These are phyloP conservation scores for Musca vetustissima DNA, from an alignment of 1,140 invertebrate species.

Conservation along the genomic window DNA sequence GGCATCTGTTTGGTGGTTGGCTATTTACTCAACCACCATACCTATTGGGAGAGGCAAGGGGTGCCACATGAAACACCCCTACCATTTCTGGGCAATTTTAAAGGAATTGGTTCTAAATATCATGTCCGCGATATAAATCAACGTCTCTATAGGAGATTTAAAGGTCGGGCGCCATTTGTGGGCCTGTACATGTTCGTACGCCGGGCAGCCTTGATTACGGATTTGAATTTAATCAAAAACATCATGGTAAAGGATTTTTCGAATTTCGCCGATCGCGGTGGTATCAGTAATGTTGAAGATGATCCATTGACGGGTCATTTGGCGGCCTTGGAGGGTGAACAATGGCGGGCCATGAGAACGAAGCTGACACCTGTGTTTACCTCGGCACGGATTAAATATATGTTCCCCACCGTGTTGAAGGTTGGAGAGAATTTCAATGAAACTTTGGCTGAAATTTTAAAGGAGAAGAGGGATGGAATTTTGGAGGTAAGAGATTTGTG, in stretches of 20 bases:
- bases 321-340: too few relatives aligned
- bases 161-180: constrained; percentile 35
- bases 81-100: constrained; percentile 44
- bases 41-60: constrained; percentile 56
- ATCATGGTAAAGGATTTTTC: constrained; percentile 63
- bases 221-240: constrained; percentile 56
- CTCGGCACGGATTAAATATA: constrained; percentile 63
- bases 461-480: constrained; percentile 35
- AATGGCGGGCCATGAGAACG: too few relatives aligned
- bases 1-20: too few relatives aligned
- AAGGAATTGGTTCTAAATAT: constrained; percentile 31
- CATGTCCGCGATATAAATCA: constrained; percentile 45
- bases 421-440: constrained; percentile 45
- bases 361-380: constrained; percentile 64
- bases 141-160: constrained; percentile 40
- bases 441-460: constrained; percentile 30
- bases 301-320: constrained; percentile 60
- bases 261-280: constrained; percentile 60
- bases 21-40: constrained; percentile 13
- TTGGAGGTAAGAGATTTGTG: constrained; percentile 54
- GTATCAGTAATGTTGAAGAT: constrained; percentile 56
- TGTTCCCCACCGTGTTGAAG: constrained; percentile 58
- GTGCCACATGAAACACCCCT: constrained; percentile 40
- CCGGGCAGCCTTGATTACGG: constrained; percentile 40
- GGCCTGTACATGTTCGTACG: constrained; percentile 44